Conservation (phyloP, 2,888 invertebrate genomes). For the Malthinus seriepunctatus region DNA sequence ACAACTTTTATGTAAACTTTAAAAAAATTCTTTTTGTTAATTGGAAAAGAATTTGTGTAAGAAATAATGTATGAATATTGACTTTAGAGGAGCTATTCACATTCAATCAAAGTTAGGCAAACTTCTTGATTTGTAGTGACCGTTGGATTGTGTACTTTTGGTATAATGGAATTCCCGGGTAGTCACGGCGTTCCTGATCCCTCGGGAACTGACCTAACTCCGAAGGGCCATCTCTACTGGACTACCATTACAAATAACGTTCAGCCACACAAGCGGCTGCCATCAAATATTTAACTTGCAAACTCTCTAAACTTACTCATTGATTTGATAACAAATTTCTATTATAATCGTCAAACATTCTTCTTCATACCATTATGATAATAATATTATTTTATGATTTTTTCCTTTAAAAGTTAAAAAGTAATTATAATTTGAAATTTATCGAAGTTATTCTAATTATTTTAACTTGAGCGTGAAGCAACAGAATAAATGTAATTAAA, state of each 20-base stretch:
- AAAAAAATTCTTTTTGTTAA: no score
- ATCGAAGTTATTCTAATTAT: no score
- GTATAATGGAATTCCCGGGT: slow-evolving; percentile 50
- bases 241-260: slow-evolving; percentile 44
- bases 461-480: no score
- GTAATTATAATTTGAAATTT: no score
- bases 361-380: no score
- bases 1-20: no score
- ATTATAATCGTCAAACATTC: slow-evolving; percentile 14
- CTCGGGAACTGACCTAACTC: slow-evolving; percentile 49
- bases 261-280: slow-evolving; percentile 39
- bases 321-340: slow-evolving; percentile 25
- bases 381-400: no score
- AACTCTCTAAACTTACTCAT: slow-evolving; percentile 29
- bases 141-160: slow-evolving; percentile 45
- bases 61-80: slow-evolving; percentile 2
- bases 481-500: no score
- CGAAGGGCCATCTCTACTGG: slow-evolving; percentile 38
- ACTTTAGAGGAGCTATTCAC: slow-evolving; percentile 31
- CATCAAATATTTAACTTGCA: slow-evolving; percentile 46
- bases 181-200: slow-evolving; percentile 44
- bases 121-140: slow-evolving; percentile 47
- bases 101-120: slow-evolving; percentile 49
- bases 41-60: background rate
- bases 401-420: no score